phyloP scores from a whole-genome alignment of 30 jellyfish, hydroid and myxozoan genomes.

The Aurelia sp. region DNA sequence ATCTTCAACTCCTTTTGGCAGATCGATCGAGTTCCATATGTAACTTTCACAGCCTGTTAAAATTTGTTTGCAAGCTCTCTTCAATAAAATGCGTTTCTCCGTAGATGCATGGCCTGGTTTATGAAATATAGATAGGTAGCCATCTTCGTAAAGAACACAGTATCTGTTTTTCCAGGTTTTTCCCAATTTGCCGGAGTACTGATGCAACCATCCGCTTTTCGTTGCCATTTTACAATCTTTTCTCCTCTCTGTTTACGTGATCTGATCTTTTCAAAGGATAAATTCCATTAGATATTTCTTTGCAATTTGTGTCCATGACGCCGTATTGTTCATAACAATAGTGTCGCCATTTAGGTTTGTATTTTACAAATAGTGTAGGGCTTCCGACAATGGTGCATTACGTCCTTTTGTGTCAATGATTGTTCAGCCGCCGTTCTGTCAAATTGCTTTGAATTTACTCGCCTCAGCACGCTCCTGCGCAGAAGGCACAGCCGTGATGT shows the following conservation, averaged over 20 bases:
- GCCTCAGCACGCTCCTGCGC: too few relatives aligned
- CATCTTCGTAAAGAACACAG: slow-evolving; percentile 46
- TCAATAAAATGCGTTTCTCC: slow-evolving; percentile 6
- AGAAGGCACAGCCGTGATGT: too few relatives aligned
- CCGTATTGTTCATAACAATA: too few relatives aligned
- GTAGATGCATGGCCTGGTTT: neutral
- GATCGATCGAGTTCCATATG: slow-evolving; percentile 44
- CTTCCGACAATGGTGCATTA: too few relatives aligned
- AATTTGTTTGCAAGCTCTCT: slow-evolving; percentile 16
- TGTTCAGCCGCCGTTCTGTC: too few relatives aligned
- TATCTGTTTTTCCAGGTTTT: slow-evolving; percentile 27
- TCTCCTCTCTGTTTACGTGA: neutral
- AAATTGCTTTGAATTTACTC: too few relatives aligned
- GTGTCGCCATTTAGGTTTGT: too few relatives aligned
- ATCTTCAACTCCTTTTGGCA: slow-evolving; percentile 51
- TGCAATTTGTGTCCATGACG: too few relatives aligned
- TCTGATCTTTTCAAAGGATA: neutral
- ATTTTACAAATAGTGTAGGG: too few relatives aligned
- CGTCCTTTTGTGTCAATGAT: too few relatives aligned
- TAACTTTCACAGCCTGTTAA: slow-evolving; percentile 37
- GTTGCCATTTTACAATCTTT: slow-evolving; percentile 1
- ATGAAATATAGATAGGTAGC: slow-evolving; percentile 1
- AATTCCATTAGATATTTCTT: neutral
- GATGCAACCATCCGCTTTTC: slow-evolving; percentile 31
- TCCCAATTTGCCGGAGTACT: slow-evolving; percentile 6